Evolutionary conservation across 2,113 vertebrate genomes (phyloP).

Genomic region (Cryptoleucopteryx plumbea): DNA sequence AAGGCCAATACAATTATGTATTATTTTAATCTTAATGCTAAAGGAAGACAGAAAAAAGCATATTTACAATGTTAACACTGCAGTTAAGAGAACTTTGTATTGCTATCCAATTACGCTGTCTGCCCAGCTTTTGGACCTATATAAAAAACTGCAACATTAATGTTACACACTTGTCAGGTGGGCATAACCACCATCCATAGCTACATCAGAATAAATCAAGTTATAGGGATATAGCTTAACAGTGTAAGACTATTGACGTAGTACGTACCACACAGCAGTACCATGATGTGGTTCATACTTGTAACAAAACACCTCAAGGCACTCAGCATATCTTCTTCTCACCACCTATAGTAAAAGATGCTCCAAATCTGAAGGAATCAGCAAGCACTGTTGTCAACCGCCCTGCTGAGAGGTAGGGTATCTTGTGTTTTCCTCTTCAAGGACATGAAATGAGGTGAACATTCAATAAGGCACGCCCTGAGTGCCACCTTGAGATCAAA

Average conservation of each 20-base stretch:
- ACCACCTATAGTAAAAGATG: background rate
- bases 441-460: background rate
- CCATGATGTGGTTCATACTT: background rate
- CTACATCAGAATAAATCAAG: background rate
- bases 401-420: background rate
- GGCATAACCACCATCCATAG: background rate
- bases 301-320: background rate
- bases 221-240: background rate
- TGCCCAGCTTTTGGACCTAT: background rate
- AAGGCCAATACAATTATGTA: background rate
- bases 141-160: background rate
- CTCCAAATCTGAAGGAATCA: background rate
- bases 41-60: background rate
- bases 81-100: background rate
- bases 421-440: background rate
- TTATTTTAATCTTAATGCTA: constrained; percentile 25
- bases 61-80: background rate
- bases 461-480: background rate
- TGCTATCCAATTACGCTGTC: background rate
- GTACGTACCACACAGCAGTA: background rate
- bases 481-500: background rate
- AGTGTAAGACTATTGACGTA: background rate
- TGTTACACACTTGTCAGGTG: background rate
- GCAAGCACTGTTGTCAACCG: background rate
- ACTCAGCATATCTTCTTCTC: background rate